These are phyloP conservation scores for Tethea ocularis DNA, from an alignment of 2,888 invertebrate species.

Conservation along the genomic window DNA sequence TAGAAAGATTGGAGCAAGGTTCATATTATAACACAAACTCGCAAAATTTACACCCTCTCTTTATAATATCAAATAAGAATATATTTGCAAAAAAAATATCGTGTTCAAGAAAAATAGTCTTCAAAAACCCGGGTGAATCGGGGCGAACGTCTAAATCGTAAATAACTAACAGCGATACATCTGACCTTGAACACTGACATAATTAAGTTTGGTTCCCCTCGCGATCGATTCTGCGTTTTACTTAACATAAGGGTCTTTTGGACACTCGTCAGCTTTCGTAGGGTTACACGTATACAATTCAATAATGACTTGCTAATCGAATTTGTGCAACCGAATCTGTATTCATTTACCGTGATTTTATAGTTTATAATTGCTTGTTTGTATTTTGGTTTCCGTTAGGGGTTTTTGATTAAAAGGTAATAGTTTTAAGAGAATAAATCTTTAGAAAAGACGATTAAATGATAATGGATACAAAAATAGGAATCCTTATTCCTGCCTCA, in stretches of 20 bases:
- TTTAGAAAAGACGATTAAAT: neutral
- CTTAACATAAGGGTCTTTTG: slow-evolving; percentile 57
- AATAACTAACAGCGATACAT: slow-evolving; percentile 33
- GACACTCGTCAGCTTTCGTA: slow-evolving; percentile 48
- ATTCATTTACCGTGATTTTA: slow-evolving; percentile 19
- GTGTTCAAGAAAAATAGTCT: too few species aligned
- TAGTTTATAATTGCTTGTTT: slow-evolving; percentile 20
- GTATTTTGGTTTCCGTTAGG: neutral
- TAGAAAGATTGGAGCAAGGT: too few species aligned
- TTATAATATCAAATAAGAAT: too few species aligned
- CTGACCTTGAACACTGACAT: slow-evolving; percentile 74
- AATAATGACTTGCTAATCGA: slow-evolving; percentile 25
- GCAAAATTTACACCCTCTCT: too few species aligned
- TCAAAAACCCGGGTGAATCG: neutral
- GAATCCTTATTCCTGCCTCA: too few species aligned
- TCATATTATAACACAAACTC: too few species aligned
- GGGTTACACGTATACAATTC: slow-evolving; percentile 41
- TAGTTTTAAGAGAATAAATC: too few species aligned
- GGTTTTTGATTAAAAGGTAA: neutral
- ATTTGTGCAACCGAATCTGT: slow-evolving; percentile 27
- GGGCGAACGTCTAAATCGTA: slow-evolving; percentile 13
- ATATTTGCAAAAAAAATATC: too few species aligned
- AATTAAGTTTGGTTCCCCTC: slow-evolving; percentile 65
- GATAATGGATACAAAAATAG: too few species aligned
- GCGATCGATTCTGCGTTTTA: slow-evolving; percentile 68